A percentile compares a stretch with the other conserved stretches of the same genome.
Evolutionary conservation across 2,797 vertebrate genomes (phyloP).

Genomic region (Gambelia wislizenii): DNA sequence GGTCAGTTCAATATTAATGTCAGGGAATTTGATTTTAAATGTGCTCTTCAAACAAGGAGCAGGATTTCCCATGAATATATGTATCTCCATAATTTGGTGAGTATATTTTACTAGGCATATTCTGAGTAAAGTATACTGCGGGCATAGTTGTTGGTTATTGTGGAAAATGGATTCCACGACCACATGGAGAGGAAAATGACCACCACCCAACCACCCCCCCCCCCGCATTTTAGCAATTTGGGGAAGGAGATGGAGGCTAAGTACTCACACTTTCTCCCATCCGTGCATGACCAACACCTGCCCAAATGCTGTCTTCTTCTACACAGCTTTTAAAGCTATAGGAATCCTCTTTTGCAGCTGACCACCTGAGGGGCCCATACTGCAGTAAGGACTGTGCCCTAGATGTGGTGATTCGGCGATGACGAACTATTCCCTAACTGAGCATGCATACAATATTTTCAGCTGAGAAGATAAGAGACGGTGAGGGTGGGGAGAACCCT

Average conservation of each 20-base stretch:
- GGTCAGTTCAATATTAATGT: not conserved
- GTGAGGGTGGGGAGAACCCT: not conserved
- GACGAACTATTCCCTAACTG: too few relatives aligned
- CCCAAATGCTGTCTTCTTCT: not conserved
- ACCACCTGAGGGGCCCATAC: not conserved
- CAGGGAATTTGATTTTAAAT: too few relatives aligned
- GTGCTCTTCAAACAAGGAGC: not conserved
- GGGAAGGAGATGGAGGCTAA: too few relatives aligned
- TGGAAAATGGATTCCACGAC: not conserved
- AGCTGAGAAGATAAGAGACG: not conserved
- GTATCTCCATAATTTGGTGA: not conserved
- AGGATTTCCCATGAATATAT: not conserved
- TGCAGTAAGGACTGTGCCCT: not conserved
- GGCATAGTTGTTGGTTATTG: not conserved
- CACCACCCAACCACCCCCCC: too few relatives aligned
- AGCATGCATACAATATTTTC: not conserved
- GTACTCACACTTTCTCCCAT: not conserved
- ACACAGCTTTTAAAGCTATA: not conserved
- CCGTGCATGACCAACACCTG: not conserved
- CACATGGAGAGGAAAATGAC: not conserved
- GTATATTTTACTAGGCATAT: not conserved
- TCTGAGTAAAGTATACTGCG: not conserved
- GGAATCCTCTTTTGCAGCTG: not conserved
- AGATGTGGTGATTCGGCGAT: not conserved
- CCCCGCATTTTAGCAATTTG: too few relatives aligned